Conservation (phyloP, 2,888 invertebrate genomes). For the Celastrina argiolus region DNA sequence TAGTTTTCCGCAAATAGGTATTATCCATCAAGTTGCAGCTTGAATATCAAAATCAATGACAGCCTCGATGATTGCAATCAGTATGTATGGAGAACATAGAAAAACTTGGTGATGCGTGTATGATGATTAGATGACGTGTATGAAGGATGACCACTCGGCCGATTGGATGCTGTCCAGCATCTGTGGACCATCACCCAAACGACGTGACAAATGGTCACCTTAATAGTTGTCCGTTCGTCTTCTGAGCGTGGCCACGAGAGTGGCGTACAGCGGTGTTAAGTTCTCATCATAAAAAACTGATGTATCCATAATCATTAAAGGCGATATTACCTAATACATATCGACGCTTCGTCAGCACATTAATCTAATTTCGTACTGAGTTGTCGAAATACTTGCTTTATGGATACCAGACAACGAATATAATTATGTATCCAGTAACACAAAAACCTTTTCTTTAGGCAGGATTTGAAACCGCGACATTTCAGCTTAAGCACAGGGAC, state of each 20-base stretch:
- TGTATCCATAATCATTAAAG: neutral
- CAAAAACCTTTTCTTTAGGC: too few species aligned
- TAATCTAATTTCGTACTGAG: too few species aligned
- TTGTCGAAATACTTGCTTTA: too few species aligned
- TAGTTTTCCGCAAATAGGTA: too few species aligned
- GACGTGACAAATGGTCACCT: constrained; percentile 63
- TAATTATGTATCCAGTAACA: too few species aligned
- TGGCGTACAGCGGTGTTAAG: constrained; percentile 26
- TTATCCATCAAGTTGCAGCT: too few species aligned
- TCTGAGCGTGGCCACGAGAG: constrained; percentile 40
- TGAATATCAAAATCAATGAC: too few species aligned
- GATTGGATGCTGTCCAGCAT: constrained; percentile 56
- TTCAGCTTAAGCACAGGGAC: too few species aligned
- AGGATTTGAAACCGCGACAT: too few species aligned
- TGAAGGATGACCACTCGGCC: constrained; percentile 42
- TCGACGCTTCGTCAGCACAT: too few species aligned
- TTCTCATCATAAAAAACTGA: neutral
- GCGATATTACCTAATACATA: too few species aligned
- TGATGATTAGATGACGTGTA: constrained; percentile 26
- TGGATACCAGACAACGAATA: too few species aligned
- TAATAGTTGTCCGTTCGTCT: constrained; percentile 47
- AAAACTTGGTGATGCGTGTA: neutral
- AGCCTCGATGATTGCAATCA: neutral
- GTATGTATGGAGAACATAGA: neutral
- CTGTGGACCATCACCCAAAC: constrained; percentile 65